These are phyloP conservation scores for Cololabis saira DNA, from an alignment of 2,113 vertebrate genomes.

Conservation along the genomic window DNA sequence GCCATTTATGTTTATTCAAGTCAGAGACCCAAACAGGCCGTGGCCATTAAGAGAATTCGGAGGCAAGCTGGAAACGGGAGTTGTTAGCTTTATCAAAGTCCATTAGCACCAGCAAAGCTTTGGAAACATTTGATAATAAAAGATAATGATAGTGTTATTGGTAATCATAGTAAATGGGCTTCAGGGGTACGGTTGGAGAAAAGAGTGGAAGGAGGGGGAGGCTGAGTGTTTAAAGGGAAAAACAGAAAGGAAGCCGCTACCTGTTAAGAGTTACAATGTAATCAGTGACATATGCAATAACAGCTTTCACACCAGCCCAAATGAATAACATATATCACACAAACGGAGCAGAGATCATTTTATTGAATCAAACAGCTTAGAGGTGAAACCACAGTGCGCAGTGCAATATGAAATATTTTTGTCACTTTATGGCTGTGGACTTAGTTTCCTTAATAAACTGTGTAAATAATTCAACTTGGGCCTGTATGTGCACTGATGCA, in stretches of 20 bases:
- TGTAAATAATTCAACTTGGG: no score
- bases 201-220: slow-evolving; percentile 5
- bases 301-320: no score
- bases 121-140: slow-evolving; percentile 70
- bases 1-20: slow-evolving; percentile 48
- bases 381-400: no score
- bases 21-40: slow-evolving; percentile 56
- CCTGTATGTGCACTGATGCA: no score
- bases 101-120: slow-evolving; percentile 43
- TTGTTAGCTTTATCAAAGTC: slow-evolving; percentile 62
- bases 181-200: slow-evolving; percentile 46
- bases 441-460: no score
- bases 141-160: slow-evolving; percentile 72
- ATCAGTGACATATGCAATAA: no score
- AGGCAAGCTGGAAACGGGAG: slow-evolving; percentile 47
- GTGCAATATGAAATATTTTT: no score
- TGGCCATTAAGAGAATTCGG: slow-evolving; percentile 42
- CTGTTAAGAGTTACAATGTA: no score
- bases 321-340: no score
- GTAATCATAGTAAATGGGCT: slow-evolving; percentile 71
- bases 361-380: no score
- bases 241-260: slow-evolving; percentile 20
- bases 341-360: no score
- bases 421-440: no score
- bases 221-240: slow-evolving; percentile 19